A percentile compares a stretch with the other conserved stretches of the same genome.
phyloP scores from a whole-genome alignment of 2,888 invertebrate species.

The Tigriopus californicus region DNA sequence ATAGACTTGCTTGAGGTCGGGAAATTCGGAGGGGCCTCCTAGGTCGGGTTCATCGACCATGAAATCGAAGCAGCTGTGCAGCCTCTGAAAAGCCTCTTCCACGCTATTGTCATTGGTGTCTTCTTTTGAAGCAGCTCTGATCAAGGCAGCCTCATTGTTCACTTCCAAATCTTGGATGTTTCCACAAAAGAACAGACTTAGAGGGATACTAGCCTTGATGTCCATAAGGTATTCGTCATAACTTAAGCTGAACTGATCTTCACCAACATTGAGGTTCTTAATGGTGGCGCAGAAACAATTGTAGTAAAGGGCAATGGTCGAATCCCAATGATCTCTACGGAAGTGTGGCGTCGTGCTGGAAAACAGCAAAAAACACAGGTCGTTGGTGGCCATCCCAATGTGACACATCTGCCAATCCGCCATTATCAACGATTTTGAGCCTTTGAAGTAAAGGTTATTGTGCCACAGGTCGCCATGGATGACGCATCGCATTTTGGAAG shows the following conservation, averaged over 20 bases:
- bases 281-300: not conserved
- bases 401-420: constrained; percentile 8
- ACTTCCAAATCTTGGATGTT: constrained; percentile 7
- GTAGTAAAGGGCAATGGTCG: not conserved
- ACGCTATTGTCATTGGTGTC: no score
- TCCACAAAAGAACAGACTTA: constrained; percentile 10
- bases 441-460: constrained; percentile 6
- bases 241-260: not conserved
- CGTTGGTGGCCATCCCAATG: constrained; percentile 1
- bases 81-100: not conserved
- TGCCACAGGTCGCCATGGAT: constrained; percentile 13
- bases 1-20: not conserved
- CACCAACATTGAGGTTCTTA: not conserved
- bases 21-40: not conserved
- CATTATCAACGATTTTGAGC: not conserved
- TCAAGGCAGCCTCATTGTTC: not conserved
- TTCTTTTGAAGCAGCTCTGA: not conserved
- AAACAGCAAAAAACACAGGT: constrained; percentile 8
- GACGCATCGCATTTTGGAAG: not conserved
- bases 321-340: constrained; percentile 1
- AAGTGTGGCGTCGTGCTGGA: constrained; percentile 4
- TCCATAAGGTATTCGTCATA: constrained; percentile 5
- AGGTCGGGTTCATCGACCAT: not conserved
- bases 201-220: constrained; percentile 7
- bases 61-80: not conserved